Evolutionary conservation across 2,888 invertebrate species (phyloP).

Genomic region (Neocrepidodera transversa): DNA sequence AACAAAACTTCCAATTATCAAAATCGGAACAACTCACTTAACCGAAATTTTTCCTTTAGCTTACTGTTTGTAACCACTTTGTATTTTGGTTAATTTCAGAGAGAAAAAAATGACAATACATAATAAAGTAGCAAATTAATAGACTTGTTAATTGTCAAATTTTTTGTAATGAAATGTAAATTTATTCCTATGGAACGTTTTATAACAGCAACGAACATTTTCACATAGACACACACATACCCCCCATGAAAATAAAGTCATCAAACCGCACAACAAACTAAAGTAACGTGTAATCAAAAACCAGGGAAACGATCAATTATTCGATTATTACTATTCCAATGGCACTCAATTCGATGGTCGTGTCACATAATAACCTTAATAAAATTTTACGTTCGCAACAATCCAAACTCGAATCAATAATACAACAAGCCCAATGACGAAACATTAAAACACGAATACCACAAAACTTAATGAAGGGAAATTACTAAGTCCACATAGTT

Average conservation of each 20-base stretch:
- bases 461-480: conserved; percentile 48
- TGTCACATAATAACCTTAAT: conserved; percentile 56
- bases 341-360: conserved; percentile 54
- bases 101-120: too few relatives aligned
- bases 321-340: conserved; percentile 56
- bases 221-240: too few relatives aligned
- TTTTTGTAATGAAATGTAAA: conserved; percentile 21
- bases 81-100: too few relatives aligned
- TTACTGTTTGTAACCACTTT: too few relatives aligned
- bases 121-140: too few relatives aligned
- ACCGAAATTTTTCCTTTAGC: too few relatives aligned
- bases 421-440: conserved; percentile 48
- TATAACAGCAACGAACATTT: conserved; percentile 13
- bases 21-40: too few relatives aligned
- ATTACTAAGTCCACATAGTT: conserved; percentile 42
- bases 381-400: conserved; percentile 56
- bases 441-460: conserved; percentile 52
- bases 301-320: conserved; percentile 54
- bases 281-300: conserved; percentile 52
- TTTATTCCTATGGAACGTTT: conserved; percentile 10
- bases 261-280: conserved; percentile 44
- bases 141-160: neutral
- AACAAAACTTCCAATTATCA: too few relatives aligned
- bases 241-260: conserved; percentile 41
- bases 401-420: conserved; percentile 53